phyloP scores from a whole-genome alignment of 2,797 vertebrate genomes.

The Spondyliosoma cantharus region DNA sequence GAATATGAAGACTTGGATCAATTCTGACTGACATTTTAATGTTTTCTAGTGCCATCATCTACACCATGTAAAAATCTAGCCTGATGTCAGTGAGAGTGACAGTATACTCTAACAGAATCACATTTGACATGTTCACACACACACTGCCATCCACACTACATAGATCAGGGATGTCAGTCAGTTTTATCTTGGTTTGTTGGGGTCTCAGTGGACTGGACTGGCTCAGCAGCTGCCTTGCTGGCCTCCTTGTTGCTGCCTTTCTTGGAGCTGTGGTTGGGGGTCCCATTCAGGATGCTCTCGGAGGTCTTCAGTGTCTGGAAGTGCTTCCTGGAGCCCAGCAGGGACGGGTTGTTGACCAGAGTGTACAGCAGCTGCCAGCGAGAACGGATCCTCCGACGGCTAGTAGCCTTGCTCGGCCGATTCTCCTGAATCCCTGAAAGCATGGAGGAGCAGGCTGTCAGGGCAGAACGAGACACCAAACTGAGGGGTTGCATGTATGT shows the following conservation, averaged over 20 bases:
- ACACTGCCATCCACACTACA: not conserved
- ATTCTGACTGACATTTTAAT: not conserved
- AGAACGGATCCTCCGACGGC: slow-evolving; percentile 59
- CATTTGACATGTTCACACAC: not conserved
- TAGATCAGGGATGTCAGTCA: slow-evolving; percentile 19
- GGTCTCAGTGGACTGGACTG: not conserved
- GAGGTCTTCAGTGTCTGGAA: slow-evolving; percentile 81
- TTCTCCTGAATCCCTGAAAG: slow-evolving; percentile 87
- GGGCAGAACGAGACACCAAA: slow-evolving; percentile 24
- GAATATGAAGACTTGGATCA: no score
- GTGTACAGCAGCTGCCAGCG: slow-evolving; percentile 95
- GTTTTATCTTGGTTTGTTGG: slow-evolving; percentile 47
- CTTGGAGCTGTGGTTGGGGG: slow-evolving; percentile 68
- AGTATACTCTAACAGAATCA: not conserved
- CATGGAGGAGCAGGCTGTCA: slow-evolving; percentile 53
- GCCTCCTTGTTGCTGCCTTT: slow-evolving; percentile 71
- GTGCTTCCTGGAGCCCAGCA: slow-evolving; percentile 89
- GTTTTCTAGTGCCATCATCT: no score
- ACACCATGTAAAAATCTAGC: not conserved
- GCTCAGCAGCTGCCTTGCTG: slow-evolving; percentile 22
- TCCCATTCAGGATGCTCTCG: slow-evolving; percentile 78
- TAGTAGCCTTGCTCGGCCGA: slow-evolving; percentile 50
- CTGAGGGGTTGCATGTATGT: not conserved
- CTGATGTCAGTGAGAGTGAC: not conserved
- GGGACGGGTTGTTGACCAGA: slow-evolving; percentile 90